A percentile compares a stretch with the other conserved stretches of the same genome.
Conservation (phyloP, 2,888 invertebrate species). For the Lissonota sp. region DNA sequence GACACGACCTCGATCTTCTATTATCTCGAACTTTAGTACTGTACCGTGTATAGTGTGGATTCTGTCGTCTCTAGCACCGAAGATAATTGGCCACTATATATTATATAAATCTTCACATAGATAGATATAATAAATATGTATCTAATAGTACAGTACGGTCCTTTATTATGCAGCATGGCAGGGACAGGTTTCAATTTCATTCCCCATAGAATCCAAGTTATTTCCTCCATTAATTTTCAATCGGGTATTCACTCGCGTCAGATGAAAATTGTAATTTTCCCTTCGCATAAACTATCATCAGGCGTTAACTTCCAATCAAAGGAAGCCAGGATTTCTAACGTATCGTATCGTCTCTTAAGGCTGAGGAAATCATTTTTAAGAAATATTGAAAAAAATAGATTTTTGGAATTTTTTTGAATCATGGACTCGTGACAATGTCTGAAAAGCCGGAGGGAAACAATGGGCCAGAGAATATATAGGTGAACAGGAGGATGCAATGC, state of each 20-base stretch:
- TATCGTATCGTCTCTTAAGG: no score
- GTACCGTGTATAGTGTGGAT: background rate
- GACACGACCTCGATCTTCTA: slow-evolving; percentile 9
- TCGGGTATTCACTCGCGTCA: background rate
- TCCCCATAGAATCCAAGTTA: slow-evolving; percentile 8
- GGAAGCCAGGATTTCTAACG: no score
- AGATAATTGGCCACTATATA: slow-evolving; percentile 5
- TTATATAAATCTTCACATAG: background rate
- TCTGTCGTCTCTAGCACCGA: slow-evolving; percentile 1
- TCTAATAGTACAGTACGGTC: background rate
- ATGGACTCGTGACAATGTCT: no score
- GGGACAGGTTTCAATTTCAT: slow-evolving; percentile 8
- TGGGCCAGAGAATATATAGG: no score
- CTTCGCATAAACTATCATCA: background rate
- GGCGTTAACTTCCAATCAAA: background rate
- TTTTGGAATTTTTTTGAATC: no score
- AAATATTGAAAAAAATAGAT: no score
- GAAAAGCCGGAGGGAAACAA: no score
- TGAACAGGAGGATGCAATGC: no score
- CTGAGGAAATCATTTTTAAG: no score
- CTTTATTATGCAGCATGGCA: background rate
- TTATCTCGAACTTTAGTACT: background rate
- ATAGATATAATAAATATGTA: background rate
- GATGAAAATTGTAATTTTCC: slow-evolving; percentile 6
- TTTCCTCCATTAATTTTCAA: slow-evolving; percentile 13